Percentiles rank a stretch among this genome's conserved stretches.
Evolutionary conservation across 2,888 invertebrate species (phyloP).

Genomic region (Drosophila recens): DNA sequence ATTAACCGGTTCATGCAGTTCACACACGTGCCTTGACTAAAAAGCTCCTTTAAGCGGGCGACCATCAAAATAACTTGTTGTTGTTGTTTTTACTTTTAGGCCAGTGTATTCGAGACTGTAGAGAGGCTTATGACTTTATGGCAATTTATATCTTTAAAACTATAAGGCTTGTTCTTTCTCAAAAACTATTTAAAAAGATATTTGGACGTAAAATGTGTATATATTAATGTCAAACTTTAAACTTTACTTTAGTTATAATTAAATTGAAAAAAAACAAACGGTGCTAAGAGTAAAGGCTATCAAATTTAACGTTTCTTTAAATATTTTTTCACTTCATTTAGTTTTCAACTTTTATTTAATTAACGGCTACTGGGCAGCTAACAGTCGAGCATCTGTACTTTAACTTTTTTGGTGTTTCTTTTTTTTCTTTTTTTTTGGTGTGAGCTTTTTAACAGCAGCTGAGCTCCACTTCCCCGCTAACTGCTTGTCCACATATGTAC

Average conservation of each 20-base stretch:
- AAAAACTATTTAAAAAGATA: no score
- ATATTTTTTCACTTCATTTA: no score
- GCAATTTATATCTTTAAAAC: background rate
- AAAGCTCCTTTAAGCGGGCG: conserved; percentile 19
- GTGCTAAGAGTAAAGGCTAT: no score
- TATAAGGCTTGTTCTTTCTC: no score
- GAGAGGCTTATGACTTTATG: background rate
- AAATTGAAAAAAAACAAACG: no score
- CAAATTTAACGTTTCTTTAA: no score
- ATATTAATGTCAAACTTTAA: no score
- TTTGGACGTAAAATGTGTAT: no score
- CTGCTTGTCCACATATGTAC: background rate
- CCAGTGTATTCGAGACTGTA: background rate
- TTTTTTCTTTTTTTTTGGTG: background rate
- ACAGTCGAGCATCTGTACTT: background rate
- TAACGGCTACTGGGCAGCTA: background rate
- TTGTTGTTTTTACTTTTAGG: background rate
- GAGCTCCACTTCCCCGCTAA: background rate
- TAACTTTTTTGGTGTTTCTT: background rate
- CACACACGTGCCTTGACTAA: conserved; percentile 9
- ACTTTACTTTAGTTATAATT: no score
- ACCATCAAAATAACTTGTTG: background rate
- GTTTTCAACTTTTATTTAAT: no score
- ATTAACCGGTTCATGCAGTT: conserved; percentile 36
- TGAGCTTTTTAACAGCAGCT: conserved; percentile 23